These are phyloP conservation scores for Drosophila ananassae DNA, from an alignment of 1,140 invertebrate species.

Conservation along the genomic window DNA sequence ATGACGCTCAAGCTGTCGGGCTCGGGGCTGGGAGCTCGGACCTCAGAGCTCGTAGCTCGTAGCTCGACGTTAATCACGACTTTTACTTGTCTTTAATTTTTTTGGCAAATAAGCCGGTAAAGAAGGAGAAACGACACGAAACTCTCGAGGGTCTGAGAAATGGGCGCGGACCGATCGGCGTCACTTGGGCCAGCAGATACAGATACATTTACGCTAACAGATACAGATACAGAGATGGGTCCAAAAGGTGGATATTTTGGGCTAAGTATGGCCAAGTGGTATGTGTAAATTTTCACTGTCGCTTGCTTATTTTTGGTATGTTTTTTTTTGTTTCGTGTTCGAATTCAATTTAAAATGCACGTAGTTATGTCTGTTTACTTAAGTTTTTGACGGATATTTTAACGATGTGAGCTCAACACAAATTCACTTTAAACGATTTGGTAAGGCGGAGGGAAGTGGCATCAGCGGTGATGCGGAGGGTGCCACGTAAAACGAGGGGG, in stretches of 20 bases:
- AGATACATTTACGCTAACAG: constrained; percentile 6
- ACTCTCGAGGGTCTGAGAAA: constrained; percentile 45
- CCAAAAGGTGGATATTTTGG: constrained; percentile 30
- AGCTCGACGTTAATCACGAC: constrained; percentile 76
- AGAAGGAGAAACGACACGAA: constrained; percentile 44
- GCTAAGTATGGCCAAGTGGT: constrained; percentile 53
- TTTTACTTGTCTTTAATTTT: constrained; percentile 83
- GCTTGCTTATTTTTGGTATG: constrained; percentile 57
- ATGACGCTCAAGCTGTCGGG: constrained; percentile 58
- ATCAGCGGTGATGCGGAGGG: background rate
- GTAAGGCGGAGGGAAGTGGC: constrained; percentile 21
- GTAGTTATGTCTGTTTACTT: constrained; percentile 83
- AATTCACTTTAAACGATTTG: constrained; percentile 82
- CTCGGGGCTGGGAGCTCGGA: constrained; percentile 4
- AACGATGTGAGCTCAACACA: constrained; percentile 84
- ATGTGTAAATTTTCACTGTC: constrained; percentile 80
- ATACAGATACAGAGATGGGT: constrained; percentile 3
- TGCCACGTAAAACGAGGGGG: background rate
- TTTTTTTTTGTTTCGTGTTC: constrained; percentile 61
- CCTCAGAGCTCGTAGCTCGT: background rate
- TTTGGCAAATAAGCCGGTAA: constrained; percentile 74
- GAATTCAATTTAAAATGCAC: constrained; percentile 83
- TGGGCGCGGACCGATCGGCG: constrained; percentile 67
- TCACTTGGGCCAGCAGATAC: constrained; percentile 11
- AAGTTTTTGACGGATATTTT: constrained; percentile 84